Conservation (phyloP, 1,140 invertebrate genomes). For the Cephus cinctus region DNA sequence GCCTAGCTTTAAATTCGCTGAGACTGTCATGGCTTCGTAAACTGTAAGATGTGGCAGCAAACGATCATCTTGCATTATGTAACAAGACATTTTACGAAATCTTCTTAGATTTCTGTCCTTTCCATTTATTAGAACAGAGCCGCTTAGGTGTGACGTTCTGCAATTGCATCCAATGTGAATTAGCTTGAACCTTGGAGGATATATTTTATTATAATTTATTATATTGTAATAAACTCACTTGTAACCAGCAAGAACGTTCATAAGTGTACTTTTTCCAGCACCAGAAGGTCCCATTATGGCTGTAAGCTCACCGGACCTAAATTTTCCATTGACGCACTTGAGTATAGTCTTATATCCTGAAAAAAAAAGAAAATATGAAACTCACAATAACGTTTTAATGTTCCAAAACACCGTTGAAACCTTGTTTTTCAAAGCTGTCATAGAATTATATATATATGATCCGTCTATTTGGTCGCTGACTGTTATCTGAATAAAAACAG, state of each 20-base stretch:
- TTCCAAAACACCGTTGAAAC: too few species aligned
- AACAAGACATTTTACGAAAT: slow-evolving; percentile 91
- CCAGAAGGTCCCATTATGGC: slow-evolving; percentile 95
- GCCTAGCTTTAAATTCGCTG: slow-evolving; percentile 88
- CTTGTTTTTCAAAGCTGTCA: too few species aligned
- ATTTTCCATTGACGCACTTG: slow-evolving; percentile 82
- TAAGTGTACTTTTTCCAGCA: slow-evolving; percentile 88
- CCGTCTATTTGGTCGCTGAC: too few species aligned
- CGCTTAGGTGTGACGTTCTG: slow-evolving; percentile 74
- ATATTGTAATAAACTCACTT: slow-evolving; percentile 64
- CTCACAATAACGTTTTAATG: too few species aligned
- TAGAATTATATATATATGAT: too few species aligned
- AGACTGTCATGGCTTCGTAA: slow-evolving; percentile 84
- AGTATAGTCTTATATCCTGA: slow-evolving; percentile 74
- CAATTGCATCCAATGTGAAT: slow-evolving; percentile 22
- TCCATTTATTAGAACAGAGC: slow-evolving; percentile 80
- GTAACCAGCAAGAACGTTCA: slow-evolving; percentile 89
- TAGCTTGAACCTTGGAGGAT: not conserved
- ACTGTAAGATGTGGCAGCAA: slow-evolving; percentile 86
- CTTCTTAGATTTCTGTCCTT: slow-evolving; percentile 80
- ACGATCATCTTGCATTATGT: slow-evolving; percentile 96
- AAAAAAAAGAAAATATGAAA: slow-evolving; percentile 24
- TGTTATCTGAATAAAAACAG: too few species aligned
- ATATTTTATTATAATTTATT: slow-evolving; percentile 1
- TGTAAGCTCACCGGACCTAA: slow-evolving; percentile 76